A percentile compares a stretch with the other conserved stretches of the same genome.
These are phyloP conservation scores for Acestrorhynchus altus DNA, from an alignment of 2,797 vertebrate species.

Conservation along the genomic window DNA sequence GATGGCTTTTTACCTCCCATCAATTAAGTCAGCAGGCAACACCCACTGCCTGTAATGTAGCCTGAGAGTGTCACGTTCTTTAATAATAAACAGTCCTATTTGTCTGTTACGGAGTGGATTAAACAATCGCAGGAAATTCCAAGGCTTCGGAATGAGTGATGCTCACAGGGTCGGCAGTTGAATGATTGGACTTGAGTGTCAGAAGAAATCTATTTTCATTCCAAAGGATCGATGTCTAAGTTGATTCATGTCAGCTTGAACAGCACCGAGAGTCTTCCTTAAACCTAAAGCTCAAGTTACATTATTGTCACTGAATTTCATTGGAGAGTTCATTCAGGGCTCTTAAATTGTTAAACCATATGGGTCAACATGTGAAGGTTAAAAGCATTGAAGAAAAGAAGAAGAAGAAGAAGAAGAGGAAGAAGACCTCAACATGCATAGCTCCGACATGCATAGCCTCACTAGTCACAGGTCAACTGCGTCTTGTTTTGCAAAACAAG, in stretches of 20 bases:
- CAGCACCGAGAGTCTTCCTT: not conserved
- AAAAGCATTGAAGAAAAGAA: not conserved
- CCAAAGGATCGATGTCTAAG: constrained; percentile 4
- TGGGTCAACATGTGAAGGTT: constrained; percentile 24
- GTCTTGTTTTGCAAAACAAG: constrained; percentile 29
- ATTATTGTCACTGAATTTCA: not conserved
- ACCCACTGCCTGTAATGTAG: constrained; percentile 65
- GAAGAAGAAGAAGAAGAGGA: no score
- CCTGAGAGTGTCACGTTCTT: constrained; percentile 71
- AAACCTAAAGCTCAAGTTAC: not conserved
- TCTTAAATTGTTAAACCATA: not conserved
- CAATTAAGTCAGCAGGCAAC: constrained; percentile 73
- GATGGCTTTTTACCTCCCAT: constrained; percentile 66
- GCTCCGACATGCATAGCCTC: not conserved
- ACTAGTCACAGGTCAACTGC: constrained; percentile 18
- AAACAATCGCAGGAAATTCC: constrained; percentile 53
- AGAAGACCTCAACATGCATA: constrained; percentile 22
- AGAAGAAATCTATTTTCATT: constrained; percentile 15
- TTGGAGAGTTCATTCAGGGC: not conserved
- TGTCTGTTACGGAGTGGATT: constrained; percentile 56
- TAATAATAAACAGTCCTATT: constrained; percentile 38
- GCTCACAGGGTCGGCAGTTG: not conserved
- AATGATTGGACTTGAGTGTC: not conserved
- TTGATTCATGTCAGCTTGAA: not conserved
- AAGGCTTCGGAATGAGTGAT: constrained; percentile 33